These are phyloP conservation scores for Drosophila arawakana DNA, from an alignment of 1,140 invertebrate genomes.

Conservation along the genomic window DNA sequence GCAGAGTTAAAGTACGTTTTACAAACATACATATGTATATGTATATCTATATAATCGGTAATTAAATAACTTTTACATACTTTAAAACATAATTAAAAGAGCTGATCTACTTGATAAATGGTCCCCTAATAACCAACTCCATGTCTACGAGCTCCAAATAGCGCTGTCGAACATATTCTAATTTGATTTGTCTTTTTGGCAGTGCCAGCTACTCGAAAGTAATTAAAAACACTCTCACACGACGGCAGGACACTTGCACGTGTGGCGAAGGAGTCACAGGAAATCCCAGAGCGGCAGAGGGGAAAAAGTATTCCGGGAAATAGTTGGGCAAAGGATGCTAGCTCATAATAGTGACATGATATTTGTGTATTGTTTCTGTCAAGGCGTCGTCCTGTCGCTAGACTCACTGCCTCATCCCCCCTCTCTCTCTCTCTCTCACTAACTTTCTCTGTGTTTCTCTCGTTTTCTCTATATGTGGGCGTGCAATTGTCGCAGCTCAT, in stretches of 20 bases:
- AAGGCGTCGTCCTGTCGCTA: constrained; percentile 6
- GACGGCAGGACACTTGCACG: constrained; percentile 40
- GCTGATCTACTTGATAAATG: neutral
- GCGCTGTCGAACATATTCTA: constrained; percentile 21
- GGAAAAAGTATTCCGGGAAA: constrained; percentile 34
- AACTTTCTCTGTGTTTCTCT: neutral
- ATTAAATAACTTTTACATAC: too few species aligned
- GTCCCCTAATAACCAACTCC: neutral
- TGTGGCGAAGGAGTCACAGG: constrained; percentile 32
- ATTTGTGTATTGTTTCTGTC: constrained; percentile 28
- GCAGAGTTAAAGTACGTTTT: too few species aligned
- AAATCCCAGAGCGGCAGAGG: constrained; percentile 20
- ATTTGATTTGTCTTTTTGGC: constrained; percentile 29
- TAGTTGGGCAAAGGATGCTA: constrained; percentile 51
- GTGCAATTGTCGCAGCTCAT: constrained; percentile 70
- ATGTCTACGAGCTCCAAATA: neutral
- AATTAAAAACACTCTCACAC: constrained; percentile 45
- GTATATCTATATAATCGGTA: too few species aligned
- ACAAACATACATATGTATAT: too few species aligned
- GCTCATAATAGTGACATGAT: constrained; percentile 46
- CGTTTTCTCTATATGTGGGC: constrained; percentile 27
- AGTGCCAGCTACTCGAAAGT: constrained; percentile 29
- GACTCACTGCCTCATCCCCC: neutral
- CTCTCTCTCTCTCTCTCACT: neutral
- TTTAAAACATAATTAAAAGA: neutral